Base-by-base conservation (phyloP, 1,140 invertebrate genomes). In the Neomicropteryx cornuta region DNA sequence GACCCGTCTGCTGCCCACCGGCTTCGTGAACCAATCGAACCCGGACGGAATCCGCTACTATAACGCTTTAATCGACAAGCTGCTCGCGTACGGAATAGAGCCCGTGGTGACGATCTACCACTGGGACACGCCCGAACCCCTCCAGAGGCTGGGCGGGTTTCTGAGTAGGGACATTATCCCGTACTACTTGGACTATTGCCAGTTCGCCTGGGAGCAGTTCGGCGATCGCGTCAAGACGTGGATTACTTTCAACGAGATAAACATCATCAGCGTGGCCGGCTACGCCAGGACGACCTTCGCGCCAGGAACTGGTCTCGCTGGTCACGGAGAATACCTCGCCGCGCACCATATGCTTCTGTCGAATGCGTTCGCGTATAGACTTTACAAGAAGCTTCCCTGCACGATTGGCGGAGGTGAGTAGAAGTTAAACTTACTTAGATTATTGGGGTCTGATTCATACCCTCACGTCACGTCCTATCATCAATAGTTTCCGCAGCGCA, bases 31-130 rank as follows among this genome's bases (percentile, higher is more conserved):
- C 36, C 41, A 55, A 29, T 49, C 73, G 2, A 75, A 71, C 45
- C 31, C 54, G 30, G 52, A 54, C 28, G 74, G 72, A 18, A 18
- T 70, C 4, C 40, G 55, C 13, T 75, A 75, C 43, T 77, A 77
- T 51, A 65, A 68, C 38, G 55, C 65, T 21, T 43, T 77, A 3
- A 67, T 76, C 18, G 45, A 71, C 42, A 60, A 59, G 35, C 46
- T 76, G 2, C 16, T 69, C 0, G 48, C 39, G 6, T 53, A 60
- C 20, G 52, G 50, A 5, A 73, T 77, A 17, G 44, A 56, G 22
- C 72, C 74, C 3, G 51, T 74, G 50, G 70, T 50, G 1, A 52
- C 50, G 2, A n/a, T n/a, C n/a, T n/a, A n/a, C n/a, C n/a, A n/a
- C n/a, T n/a, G n/a, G n/a, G n/a, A n/a, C n/a, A n/a, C n/a, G n/a